Conservation (phyloP, 2,888 invertebrate genomes). For the Ennomos fuscantarius region DNA sequence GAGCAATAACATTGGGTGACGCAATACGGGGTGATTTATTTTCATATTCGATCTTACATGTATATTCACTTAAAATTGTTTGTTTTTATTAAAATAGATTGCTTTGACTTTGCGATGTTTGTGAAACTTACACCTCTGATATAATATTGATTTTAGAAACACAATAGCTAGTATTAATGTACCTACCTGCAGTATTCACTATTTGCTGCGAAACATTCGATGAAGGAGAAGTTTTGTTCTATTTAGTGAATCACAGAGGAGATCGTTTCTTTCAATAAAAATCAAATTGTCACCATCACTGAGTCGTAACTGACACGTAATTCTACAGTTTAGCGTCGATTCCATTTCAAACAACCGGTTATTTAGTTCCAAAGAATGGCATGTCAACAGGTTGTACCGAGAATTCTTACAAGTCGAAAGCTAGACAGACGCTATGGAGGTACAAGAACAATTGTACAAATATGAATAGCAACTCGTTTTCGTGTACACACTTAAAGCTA, state of each 20-base stretch:
- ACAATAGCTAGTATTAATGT: too few species aligned
- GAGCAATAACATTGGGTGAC: constrained; percentile 16
- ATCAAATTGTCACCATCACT: constrained; percentile 45
- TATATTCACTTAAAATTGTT: constrained; percentile 17
- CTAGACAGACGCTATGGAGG: constrained; percentile 22
- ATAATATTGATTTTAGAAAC: too few species aligned
- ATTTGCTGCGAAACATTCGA: constrained; percentile 9
- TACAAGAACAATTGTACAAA: constrained; percentile 26
- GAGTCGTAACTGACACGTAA: constrained; percentile 51
- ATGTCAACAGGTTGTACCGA: constrained; percentile 66
- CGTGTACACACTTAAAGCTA: constrained; percentile 14
- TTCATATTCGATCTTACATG: constrained; percentile 17
- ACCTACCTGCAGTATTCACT: not conserved
- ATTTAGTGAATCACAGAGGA: constrained; percentile 43
- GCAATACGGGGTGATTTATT: constrained; percentile 11
- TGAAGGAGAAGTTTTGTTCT: constrained; percentile 38
- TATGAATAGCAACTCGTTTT: constrained; percentile 11
- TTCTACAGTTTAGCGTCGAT: constrained; percentile 56
- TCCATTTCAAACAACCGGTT: constrained; percentile 62
- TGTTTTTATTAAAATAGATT: constrained; percentile 4
- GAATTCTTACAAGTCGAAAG: constrained; percentile 47
- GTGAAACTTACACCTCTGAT: too few species aligned
- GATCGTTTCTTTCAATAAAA: constrained; percentile 50
- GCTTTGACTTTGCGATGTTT: not conserved
- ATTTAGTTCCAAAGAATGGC: constrained; percentile 63